phyloP scores from a whole-genome alignment of 2,888 invertebrate genomes.

The Eustalomyia histrio region DNA sequence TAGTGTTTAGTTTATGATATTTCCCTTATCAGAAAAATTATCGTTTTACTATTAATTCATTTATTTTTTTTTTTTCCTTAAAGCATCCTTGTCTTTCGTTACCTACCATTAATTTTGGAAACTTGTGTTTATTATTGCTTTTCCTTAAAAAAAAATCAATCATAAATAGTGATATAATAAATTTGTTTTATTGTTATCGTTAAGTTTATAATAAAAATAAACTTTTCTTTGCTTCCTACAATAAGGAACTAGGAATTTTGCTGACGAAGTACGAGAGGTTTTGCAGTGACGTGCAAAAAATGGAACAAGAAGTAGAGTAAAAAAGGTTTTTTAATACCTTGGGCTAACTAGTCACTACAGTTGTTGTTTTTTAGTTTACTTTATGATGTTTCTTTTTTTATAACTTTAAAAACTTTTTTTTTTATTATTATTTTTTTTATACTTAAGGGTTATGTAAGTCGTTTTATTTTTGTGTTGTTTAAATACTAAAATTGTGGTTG shows the following conservation, averaged over 20 bases:
- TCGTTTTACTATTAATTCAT: no score
- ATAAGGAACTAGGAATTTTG: background rate
- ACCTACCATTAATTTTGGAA: background rate
- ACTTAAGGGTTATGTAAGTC: conserved; percentile 11
- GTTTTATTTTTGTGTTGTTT: conserved; percentile 18
- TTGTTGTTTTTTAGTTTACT: background rate
- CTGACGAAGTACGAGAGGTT: background rate
- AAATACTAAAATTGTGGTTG: conserved; percentile 9
- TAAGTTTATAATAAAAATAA: background rate
- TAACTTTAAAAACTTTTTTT: conserved; percentile 32
- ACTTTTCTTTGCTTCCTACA: background rate
- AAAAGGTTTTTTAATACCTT: conserved; percentile 11
- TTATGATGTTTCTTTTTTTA: conserved; percentile 21
- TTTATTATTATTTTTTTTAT: conserved; percentile 14
- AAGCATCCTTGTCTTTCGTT: background rate
- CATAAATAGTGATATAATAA: conserved; percentile 32
- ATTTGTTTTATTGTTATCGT: conserved; percentile 17
- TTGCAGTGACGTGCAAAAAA: background rate
- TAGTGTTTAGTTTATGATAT: no score
- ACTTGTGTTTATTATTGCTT: background rate
- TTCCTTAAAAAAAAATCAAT: conserved; percentile 25
- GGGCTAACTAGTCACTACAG: background rate
- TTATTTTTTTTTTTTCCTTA: no score
- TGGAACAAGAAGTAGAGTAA: background rate
- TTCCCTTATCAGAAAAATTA: no score